These are phyloP conservation scores for Itoplectis maculator DNA, from an alignment of 2,888 invertebrate species.

Conservation along the genomic window DNA sequence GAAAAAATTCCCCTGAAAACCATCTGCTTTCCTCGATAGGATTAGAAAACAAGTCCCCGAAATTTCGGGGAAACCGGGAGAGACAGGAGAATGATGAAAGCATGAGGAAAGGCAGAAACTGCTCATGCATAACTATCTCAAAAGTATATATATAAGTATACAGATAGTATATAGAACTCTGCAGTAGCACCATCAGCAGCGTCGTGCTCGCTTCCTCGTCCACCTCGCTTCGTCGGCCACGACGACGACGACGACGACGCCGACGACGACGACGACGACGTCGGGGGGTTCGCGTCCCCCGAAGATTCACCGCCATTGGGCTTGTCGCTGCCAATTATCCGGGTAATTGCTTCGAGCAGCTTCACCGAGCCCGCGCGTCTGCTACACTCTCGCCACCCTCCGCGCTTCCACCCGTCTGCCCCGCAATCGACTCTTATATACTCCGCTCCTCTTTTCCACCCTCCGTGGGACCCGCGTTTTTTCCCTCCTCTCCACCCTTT, in stretches of 20 bases:
- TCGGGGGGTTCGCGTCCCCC: slow-evolving; percentile 59
- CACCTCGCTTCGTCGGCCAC: slow-evolving; percentile 51
- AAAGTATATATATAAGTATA: slow-evolving; percentile 11
- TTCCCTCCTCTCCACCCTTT: background rate
- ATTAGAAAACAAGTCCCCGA: background rate
- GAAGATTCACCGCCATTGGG: slow-evolving; percentile 67
- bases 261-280: slow-evolving; percentile 41
- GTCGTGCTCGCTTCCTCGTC: slow-evolving; percentile 41
- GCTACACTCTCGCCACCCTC: slow-evolving; percentile 39
- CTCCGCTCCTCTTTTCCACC: slow-evolving; percentile 3
- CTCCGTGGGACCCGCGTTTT: slow-evolving; percentile 8
- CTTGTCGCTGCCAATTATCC: slow-evolving; percentile 68
- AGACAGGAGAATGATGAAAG: background rate
- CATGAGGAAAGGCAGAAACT: slow-evolving; percentile 31
- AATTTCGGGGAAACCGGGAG: slow-evolving; percentile 5
- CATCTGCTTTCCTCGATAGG: too few species aligned
- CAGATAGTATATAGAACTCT: slow-evolving; percentile 9
- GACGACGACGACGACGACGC: slow-evolving; percentile 43
- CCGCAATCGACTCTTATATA: slow-evolving; percentile 20
- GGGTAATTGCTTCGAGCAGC: slow-evolving; percentile 68
- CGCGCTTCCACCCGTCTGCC: slow-evolving; percentile 22
- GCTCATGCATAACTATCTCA: slow-evolving; percentile 36
- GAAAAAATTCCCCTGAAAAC: background rate
- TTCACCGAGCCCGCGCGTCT: slow-evolving; percentile 58
- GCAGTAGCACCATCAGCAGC: background rate